Base-by-base conservation (phyloP, 2,113 vertebrate genomes). In the Macroglossus sobrinus region DNA sequence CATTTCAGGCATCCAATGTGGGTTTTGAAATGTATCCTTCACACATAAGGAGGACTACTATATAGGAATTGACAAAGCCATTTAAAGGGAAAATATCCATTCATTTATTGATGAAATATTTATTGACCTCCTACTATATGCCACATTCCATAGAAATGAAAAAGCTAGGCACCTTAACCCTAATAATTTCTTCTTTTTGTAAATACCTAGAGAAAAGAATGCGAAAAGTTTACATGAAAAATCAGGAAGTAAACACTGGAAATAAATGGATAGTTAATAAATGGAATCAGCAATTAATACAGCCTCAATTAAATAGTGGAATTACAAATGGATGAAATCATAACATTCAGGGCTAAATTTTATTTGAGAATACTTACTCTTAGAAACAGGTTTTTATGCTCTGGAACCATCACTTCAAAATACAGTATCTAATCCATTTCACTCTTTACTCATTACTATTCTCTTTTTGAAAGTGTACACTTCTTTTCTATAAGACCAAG, bases 271-370 rank as follows among this genome's bases (percentile, higher is more conserved):
- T 66, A 92, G 22, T 43, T 80, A 86, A 69, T 82, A 88, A 63
- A 80, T 57, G 53, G 40, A 86, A 69, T 64, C 86, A 81, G 21
- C 19, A 81, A 47, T 74, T 61, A 92, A 74, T 69, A 59, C 24
- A 92, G 30, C 22, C 38, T 84, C 22, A 76, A 1, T 94, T 97
- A 93, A 84, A 89, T 95, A 66, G 59, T 64, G 28, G 30, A 71
- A 33, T 75, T 78, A n/a, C n/a, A 84, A 59, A 69, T 69, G 38
- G 21, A 30, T 61, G 15, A 47, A 88, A 45, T 79, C 24, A 45
- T 84, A 80, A 30, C 24, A 45, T 87, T 90, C 19, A 55, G 13
- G 28, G 50, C 30, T 92, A 81, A 85, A 63, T 53, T 87, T 26
- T 71, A 57, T 86, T 59, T 76, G 61, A 68, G 68, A 94, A 90